phyloP scores from a whole-genome alignment of 2,888 invertebrate genomes.

The Eulithis prunata region DNA sequence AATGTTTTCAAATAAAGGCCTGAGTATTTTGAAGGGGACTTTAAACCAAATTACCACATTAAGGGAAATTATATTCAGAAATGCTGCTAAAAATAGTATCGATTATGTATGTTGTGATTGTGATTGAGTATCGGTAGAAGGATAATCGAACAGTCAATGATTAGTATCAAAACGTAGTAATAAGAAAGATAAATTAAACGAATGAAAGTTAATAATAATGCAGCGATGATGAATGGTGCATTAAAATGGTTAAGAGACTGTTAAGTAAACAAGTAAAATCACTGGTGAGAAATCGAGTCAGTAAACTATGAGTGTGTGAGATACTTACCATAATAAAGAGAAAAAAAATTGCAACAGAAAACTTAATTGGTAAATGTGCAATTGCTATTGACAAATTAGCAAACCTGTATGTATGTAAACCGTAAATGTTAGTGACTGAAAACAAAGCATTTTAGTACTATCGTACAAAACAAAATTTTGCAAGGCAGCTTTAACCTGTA shows the following conservation, averaged over 20 bases:
- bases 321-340: conserved; percentile 1
- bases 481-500: conserved; percentile 33
- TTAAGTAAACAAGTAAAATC: no score
- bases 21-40: not conserved
- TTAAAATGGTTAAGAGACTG: not conserved
- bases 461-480: conserved; percentile 2
- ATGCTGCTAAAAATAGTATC: no score
- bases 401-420: not conserved
- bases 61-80: no score
- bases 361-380: not conserved
- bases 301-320: not conserved
- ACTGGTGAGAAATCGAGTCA: not conserved
- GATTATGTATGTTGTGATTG: no score
- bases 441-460: conserved; percentile 10
- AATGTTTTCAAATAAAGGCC: conserved; percentile 15
- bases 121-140: no score
- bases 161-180: no score
- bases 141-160: no score
- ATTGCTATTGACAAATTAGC: not conserved
- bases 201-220: no score
- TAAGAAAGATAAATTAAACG: no score
- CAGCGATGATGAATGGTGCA: not conserved
- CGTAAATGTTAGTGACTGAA: conserved; percentile 10
- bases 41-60: no score
- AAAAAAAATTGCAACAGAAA: not conserved